Evolutionary conservation across 2,888 invertebrate genomes (phyloP).

Genomic region (Griposia aprilina): DNA sequence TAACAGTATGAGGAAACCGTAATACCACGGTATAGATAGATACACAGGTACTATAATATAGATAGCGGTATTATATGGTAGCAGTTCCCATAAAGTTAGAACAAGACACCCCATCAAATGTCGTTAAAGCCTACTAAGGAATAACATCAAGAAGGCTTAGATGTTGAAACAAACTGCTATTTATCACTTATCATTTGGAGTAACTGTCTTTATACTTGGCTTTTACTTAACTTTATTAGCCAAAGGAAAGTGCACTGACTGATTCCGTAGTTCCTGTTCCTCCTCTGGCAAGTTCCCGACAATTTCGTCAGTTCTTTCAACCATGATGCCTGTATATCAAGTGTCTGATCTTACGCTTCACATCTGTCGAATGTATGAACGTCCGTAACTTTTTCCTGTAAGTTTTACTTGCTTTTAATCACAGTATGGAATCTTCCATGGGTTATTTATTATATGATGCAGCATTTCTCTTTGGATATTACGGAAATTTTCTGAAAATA

Average conservation of each 20-base stretch:
- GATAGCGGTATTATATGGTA: slow-evolving; percentile 11
- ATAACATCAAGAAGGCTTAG: not conserved
- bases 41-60: not conserved
- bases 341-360: slow-evolving; percentile 3
- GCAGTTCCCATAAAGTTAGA: not conserved
- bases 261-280: not conserved
- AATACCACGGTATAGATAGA: slow-evolving; percentile 3
- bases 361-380: slow-evolving; percentile 18
- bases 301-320: slow-evolving; percentile 26
- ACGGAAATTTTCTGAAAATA: no score
- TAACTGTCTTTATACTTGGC: not conserved
- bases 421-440: slow-evolving; percentile 4
- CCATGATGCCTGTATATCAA: slow-evolving; percentile 40
- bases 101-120: not conserved
- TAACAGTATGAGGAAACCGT: slow-evolving; percentile 32
- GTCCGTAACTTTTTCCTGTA: slow-evolving; percentile 13
- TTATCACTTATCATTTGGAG: not conserved
- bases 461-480: slow-evolving; percentile 6
- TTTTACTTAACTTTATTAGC: not conserved
- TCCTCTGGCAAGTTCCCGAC: slow-evolving; percentile 4
- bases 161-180: not conserved
- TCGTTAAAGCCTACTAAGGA: no score
- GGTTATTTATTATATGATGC: not conserved
- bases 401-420: not conserved
- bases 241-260: not conserved